Conservation (phyloP, 2,113 vertebrate genomes). For the Apodemus sylvaticus region DNA sequence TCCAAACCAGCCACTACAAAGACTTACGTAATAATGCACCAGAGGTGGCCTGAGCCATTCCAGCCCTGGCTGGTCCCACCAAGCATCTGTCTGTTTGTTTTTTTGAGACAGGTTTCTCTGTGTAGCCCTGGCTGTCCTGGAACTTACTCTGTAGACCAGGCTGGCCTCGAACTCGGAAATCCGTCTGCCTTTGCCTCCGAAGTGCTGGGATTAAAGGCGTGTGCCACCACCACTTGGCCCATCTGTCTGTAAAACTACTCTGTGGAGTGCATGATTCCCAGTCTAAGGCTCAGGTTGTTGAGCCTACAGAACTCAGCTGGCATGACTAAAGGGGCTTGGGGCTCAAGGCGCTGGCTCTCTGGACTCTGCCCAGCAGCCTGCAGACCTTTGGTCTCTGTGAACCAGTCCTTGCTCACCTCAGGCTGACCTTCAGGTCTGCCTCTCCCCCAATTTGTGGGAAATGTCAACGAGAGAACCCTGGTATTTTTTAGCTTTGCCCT, state of each 20-base stretch:
- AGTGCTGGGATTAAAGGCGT: too few species aligned
- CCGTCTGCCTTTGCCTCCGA: too few species aligned
- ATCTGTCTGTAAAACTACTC: neutral
- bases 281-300: neutral
- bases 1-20: neutral
- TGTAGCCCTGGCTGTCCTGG: too few species aligned
- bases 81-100: neutral
- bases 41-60: accelerated
- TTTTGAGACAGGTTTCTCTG: too few species aligned
- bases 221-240: too few species aligned
- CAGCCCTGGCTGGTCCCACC: neutral
- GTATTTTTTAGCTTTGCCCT: neutral
- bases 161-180: too few species aligned
- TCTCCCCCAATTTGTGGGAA: neutral
- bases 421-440: neutral
- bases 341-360: neutral
- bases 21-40: neutral
- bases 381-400: neutral
- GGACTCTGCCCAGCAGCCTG: neutral
- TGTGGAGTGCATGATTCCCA: neutral
- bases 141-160: too few species aligned
- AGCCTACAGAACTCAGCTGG: too few species aligned
- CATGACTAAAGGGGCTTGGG: neutral
- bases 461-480: neutral
- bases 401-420: neutral